Conservation (phyloP, 1,140 invertebrate genomes). For the Pachypeltis micranthus region DNA sequence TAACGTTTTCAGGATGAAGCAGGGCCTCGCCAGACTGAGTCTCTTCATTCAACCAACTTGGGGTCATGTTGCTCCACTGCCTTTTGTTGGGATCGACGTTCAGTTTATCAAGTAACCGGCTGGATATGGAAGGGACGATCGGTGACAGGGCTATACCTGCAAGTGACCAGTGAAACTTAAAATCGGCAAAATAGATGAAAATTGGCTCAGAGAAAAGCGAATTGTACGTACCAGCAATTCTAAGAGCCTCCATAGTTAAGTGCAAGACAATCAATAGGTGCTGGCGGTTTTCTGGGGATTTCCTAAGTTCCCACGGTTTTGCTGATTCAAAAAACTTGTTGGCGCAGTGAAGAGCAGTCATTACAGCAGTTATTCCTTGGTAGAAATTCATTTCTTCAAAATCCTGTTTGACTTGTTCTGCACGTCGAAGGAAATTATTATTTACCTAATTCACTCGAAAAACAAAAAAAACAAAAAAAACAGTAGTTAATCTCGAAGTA, state of each 20-base stretch:
- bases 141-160: slow-evolving; percentile 62
- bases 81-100: slow-evolving; percentile 40
- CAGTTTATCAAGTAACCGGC: slow-evolving; percentile 53
- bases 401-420: slow-evolving; percentile 46
- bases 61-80: slow-evolving; percentile 40
- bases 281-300: slow-evolving; percentile 36
- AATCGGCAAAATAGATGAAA: too few relatives aligned
- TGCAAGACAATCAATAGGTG: slow-evolving; percentile 63
- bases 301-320: slow-evolving; percentile 78
- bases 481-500: neutral
- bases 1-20: slow-evolving; percentile 23
- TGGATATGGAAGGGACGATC: slow-evolving; percentile 62
- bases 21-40: slow-evolving; percentile 4
- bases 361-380: slow-evolving; percentile 64
- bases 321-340: slow-evolving; percentile 78
- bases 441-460: slow-evolving; percentile 22
- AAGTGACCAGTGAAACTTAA: too few relatives aligned
- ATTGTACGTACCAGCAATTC: slow-evolving; percentile 39
- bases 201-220: too few relatives aligned
- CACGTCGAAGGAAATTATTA: neutral
- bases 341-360: slow-evolving; percentile 55
- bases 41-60: slow-evolving; percentile 22
- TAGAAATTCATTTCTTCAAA: slow-evolving; percentile 75
- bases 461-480: neutral
- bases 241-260: slow-evolving; percentile 68